Conservation (phyloP, 2,888 invertebrate species). For the Callyntrura sp. region DNA sequence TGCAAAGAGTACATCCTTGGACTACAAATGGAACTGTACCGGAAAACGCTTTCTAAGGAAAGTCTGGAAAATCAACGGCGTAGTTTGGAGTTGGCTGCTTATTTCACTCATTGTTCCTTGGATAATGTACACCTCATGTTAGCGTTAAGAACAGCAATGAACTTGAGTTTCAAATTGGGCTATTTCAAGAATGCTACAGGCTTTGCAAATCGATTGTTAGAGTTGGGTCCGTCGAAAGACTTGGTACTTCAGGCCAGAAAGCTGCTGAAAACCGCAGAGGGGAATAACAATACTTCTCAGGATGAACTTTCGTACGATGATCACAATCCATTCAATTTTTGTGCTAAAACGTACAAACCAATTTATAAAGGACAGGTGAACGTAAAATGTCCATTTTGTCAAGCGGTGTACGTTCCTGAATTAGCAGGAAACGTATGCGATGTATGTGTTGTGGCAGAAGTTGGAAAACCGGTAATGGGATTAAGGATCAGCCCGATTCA, state of each 20-base stretch:
- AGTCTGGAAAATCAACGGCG: slow-evolving; percentile 95
- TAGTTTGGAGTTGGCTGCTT: slow-evolving; percentile 98
- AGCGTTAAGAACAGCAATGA: slow-evolving; percentile 97
- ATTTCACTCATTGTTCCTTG: slow-evolving; percentile 99
- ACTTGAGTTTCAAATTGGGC: slow-evolving; percentile 98
- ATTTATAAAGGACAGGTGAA: slow-evolving; percentile 98
- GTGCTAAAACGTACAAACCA: slow-evolving; percentile 96
- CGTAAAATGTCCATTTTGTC: slow-evolving; percentile 96
- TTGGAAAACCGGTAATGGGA: slow-evolving; percentile 96
- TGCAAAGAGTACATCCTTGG: slow-evolving; percentile 97
- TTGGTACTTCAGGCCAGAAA: slow-evolving; percentile 97
- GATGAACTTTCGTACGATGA: slow-evolving; percentile 98
- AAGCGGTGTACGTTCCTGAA: slow-evolving; percentile 94
- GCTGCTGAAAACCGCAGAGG: slow-evolving; percentile 95
- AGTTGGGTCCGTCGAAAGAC: slow-evolving; percentile 97
- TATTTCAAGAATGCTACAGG: slow-evolving; percentile 98
- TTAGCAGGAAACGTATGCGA: slow-evolving; percentile 94
- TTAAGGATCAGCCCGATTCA: slow-evolving; percentile 92
- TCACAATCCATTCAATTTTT: slow-evolving; percentile 98
- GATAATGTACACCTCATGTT: slow-evolving; percentile 98
- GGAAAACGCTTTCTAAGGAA: slow-evolving; percentile 95
- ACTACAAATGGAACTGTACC: slow-evolving; percentile 95
- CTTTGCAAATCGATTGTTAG: slow-evolving; percentile 96
- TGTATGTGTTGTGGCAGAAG: slow-evolving; percentile 95
- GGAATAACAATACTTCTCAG: slow-evolving; percentile 88